Base-by-base conservation (phyloP, 2,888 invertebrate genomes). In the Emesis russula region DNA sequence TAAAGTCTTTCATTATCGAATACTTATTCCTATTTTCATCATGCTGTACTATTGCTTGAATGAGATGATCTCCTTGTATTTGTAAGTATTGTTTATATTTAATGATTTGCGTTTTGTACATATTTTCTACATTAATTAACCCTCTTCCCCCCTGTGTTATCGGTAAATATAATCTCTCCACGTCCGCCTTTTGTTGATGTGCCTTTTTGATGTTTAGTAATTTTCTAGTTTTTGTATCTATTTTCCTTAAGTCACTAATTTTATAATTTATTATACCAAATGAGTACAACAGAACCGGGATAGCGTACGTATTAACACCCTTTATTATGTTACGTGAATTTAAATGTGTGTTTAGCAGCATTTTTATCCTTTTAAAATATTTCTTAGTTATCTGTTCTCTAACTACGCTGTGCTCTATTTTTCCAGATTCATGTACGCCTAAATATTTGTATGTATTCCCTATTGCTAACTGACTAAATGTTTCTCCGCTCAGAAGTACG, bases 121-220 rank as follows among this genome's bases (percentile, higher is more conserved):
- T 25, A 25, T 25, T 25, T 25, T 25, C 25, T 25, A 25, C 25
- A 25, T 25, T 25, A 25, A 25, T 25, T 25, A 25, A 25, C 25
- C 25, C 25, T 25, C 25, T 25, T 25, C 25, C 25, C 25, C 25
- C 25, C 25, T 25, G 25, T 25, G 25, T 25, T 25, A 25, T 25
- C 25, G 25, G 25, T 25, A 25, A 25, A 25, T 25, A 25, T 25
- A 25, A 25, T 25, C 25, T 0, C 1, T 25, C 25, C 25, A 25
- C 25, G 25, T 90, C 87, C 78, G 90, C 86, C 75, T 90, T 92
- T 71, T 90, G 89, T 66, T 87, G 82, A n/a, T 90, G 89, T 18
- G 74, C 83, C 75, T 90, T 90, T 38, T 89, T 83, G 0, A 90
- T 83, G 9, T 78, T 68, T 77, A 90, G 36, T 9, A 86, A 9